phyloP scores from a whole-genome alignment of 2,888 invertebrate species.

The Cerastoderma edule region DNA sequence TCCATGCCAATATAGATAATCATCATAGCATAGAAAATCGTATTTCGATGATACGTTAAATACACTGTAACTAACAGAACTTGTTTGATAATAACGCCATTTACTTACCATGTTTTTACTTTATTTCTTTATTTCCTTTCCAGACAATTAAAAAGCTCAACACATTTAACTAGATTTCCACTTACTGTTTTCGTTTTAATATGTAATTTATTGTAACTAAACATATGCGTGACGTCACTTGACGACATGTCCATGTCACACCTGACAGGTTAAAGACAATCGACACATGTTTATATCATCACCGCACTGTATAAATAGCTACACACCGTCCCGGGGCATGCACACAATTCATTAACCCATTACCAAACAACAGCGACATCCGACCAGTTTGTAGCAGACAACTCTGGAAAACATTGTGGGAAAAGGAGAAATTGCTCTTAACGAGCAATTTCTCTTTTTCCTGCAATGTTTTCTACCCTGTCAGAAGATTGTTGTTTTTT shows the following conservation, averaged over 20 bases:
- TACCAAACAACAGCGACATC: too few species aligned
- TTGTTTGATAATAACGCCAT: neutral
- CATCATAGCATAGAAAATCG: too few species aligned
- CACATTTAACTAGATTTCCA: neutral
- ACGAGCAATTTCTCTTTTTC: neutral
- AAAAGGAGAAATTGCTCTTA: neutral
- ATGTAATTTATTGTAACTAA: conserved; percentile 11
- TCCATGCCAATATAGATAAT: too few species aligned
- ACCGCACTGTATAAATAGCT: too few species aligned
- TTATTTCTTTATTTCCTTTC: conserved; percentile 5
- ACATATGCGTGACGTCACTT: conserved; percentile 24
- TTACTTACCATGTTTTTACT: neutral
- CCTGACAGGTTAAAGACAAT: conserved; percentile 13
- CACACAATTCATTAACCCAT: too few species aligned
- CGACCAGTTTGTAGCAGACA: too few species aligned
- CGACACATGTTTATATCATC: conserved; percentile 6
- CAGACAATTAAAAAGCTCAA: conserved; percentile 1
- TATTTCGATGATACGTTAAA: too few species aligned
- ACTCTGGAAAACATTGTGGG: conserved; percentile 7
- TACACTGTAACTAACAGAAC: too few species aligned
- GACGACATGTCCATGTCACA: conserved; percentile 17
- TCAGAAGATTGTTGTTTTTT: too few species aligned
- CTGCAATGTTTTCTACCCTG: neutral
- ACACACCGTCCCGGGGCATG: too few species aligned
- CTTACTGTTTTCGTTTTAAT: neutral